phyloP scores from a whole-genome alignment of 2,113 vertebrate genomes.

The Sporophila hypoxantha region DNA sequence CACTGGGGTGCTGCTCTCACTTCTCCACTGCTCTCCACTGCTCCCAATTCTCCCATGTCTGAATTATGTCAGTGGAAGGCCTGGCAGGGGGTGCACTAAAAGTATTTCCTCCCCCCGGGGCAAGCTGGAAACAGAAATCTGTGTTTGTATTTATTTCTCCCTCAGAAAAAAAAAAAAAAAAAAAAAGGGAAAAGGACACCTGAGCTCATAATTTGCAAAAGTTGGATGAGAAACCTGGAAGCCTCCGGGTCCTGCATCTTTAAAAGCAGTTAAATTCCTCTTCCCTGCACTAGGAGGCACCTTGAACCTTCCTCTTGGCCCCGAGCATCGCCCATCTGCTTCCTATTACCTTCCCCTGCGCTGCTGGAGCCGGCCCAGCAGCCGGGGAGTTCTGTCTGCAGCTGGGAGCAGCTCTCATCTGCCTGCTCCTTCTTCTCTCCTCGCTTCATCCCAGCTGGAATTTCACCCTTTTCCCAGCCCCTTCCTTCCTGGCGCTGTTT shows the following conservation, averaged over 20 bases:
- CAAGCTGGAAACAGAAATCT: neutral
- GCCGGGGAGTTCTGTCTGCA: slow-evolving; percentile 62
- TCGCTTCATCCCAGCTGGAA: neutral
- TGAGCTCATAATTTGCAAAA: slow-evolving; percentile 48
- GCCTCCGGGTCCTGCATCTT: neutral
- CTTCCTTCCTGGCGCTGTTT: rapidly evolving
- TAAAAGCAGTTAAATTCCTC: slow-evolving; percentile 60
- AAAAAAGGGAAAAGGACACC: neutral
- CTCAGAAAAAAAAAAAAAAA: neutral
- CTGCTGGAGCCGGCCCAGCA: slow-evolving; percentile 2
- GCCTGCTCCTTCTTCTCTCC: neutral
- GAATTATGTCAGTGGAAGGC: neutral
- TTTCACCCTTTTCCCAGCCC: neutral
- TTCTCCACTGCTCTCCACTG: neutral
- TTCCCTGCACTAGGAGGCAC: slow-evolving; percentile 60
- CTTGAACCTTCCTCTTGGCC: slow-evolving; percentile 61
- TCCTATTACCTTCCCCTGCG: slow-evolving; percentile 57
- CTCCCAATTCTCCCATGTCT: neutral
- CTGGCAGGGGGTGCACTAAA: neutral
- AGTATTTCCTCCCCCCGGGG: neutral
- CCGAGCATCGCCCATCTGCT: slow-evolving; percentile 55
- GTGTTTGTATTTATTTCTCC: slow-evolving; percentile 29
- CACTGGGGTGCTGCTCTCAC: neutral
- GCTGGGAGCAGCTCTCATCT: slow-evolving; percentile 41
- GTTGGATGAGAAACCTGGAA: slow-evolving; percentile 52